These are phyloP conservation scores for Agonopterix subpropinquella DNA, from an alignment of 2,888 invertebrate genomes.

Conservation along the genomic window DNA sequence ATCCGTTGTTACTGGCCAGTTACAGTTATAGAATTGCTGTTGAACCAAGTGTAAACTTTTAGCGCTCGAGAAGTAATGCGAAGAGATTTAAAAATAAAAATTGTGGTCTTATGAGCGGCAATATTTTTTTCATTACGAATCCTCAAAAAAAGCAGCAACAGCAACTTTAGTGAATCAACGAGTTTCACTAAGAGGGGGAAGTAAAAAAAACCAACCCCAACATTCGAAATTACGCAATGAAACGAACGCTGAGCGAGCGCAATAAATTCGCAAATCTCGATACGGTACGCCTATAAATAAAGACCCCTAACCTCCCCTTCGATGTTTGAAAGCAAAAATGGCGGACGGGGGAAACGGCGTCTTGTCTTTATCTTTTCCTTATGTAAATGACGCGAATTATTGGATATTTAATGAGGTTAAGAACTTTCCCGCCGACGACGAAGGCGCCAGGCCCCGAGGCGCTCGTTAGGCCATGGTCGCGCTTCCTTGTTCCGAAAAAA, in stretches of 20 bases:
- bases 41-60: too few species aligned
- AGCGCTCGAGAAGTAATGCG: too few species aligned
- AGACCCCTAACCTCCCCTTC: constrained; percentile 53
- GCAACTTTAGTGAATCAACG: constrained; percentile 28
- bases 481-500: constrained; percentile 33
- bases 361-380: constrained; percentile 74
- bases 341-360: constrained; percentile 43
- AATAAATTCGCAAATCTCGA: constrained; percentile 56
- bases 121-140: background rate
- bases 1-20: background rate
- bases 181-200: constrained; percentile 26
- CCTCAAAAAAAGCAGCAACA: constrained; percentile 26
- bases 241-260: constrained; percentile 56
- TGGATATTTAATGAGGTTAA: constrained; percentile 62
- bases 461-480: constrained; percentile 34
- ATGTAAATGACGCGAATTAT: constrained; percentile 63
- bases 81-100: too few species aligned
- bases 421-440: constrained; percentile 59
- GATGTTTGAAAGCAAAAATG: constrained; percentile 63
- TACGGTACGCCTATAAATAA: constrained; percentile 41
- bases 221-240: constrained; percentile 57
- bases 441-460: constrained; percentile 38
- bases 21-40: background rate
- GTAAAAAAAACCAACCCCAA: constrained; percentile 28
- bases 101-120: background rate